Base-by-base conservation (phyloP, 2,888 invertebrate species). In the Calameuta filiformis region DNA sequence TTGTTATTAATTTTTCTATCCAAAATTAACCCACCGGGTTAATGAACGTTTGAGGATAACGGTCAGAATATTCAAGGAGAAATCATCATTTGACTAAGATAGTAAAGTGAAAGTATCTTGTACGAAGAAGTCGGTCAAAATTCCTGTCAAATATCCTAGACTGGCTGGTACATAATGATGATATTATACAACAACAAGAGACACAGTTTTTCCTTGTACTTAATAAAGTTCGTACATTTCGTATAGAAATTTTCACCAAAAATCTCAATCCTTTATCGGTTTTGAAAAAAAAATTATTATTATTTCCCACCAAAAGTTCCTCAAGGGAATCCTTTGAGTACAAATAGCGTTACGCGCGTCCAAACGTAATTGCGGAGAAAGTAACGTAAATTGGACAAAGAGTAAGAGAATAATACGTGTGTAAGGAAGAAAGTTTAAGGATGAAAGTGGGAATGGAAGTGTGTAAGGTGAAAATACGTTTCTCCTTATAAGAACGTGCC, bases 311-410 rank as follows among this genome's bases (percentile, higher is more conserved):
- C 6, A 35, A 23, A 56, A 23, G 9, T 56, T 23, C 9, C 23
- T 23, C 6, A 3, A 56, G 23, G 15, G 23, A 56, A 56, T 23
- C 56, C 9, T 9, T 56, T 23, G 23, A 23, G 56, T 56, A 23
- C 56, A 9, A 9, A 23, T 9, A 23, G 9, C 9, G 56, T 4
- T 56, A 23, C 23, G 56, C 23, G 23, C 23, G 56, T 56, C 9
- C 23, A 56, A 56, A 56, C 9, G 9, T 23, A 85, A 88, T 89
- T 84, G 79, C 75, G 85, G 89, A 86, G 89, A 89, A 89, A 89
- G 89, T 83, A 79, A 56, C 56, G 56, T 56, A 23, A 40, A 6
- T 12, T 40, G 40, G 15, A 15, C 15, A 40, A 56, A 56, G 56
- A 56, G 56, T 23, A 56, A 56, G 23, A 56, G 56, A 56, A 23